phyloP scores from a whole-genome alignment of 2,113 vertebrate genomes.

The Sebastes schlegelii region DNA sequence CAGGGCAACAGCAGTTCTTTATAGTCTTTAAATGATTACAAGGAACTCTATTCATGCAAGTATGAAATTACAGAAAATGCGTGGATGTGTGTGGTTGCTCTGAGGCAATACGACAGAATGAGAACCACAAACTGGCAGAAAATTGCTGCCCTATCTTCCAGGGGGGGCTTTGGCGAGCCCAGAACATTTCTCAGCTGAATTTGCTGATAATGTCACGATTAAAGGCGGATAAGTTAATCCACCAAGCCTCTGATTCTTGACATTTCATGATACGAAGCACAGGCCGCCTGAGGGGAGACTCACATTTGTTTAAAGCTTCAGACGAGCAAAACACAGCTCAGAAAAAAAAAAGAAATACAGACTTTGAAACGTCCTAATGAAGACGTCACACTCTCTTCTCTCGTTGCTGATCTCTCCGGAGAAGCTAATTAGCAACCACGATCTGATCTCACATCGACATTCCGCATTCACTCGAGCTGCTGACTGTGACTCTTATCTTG shows the following conservation, averaged over 20 bases:
- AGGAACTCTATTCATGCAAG: conserved; percentile 40
- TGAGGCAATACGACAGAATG: conserved; percentile 32
- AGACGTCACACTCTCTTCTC: conserved; percentile 55
- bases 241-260: conserved; percentile 70
- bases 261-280: conserved; percentile 63
- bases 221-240: conserved; percentile 76
- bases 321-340: conserved; percentile 28
- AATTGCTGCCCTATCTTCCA: conserved; percentile 49
- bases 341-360: conserved; percentile 6
- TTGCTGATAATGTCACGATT: conserved; percentile 68
- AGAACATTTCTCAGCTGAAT: conserved; percentile 57
- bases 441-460: conserved; percentile 40
- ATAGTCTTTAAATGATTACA: conserved; percentile 28
- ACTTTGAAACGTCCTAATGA: conserved; percentile 58
- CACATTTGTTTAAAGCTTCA: conserved; percentile 53
- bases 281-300: conserved; percentile 45
- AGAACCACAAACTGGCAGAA: conserved; percentile 37
- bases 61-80: conserved; percentile 55
- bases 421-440: conserved; percentile 55
- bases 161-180: conserved; percentile 32
- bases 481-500: conserved; percentile 40
- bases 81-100: conserved; percentile 27
- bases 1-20: conserved; percentile 23
- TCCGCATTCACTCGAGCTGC: conserved; percentile 32
- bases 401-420: conserved; percentile 36